Base-by-base conservation (phyloP, 2,113 vertebrate species). In the Pardalotus punctatus region DNA sequence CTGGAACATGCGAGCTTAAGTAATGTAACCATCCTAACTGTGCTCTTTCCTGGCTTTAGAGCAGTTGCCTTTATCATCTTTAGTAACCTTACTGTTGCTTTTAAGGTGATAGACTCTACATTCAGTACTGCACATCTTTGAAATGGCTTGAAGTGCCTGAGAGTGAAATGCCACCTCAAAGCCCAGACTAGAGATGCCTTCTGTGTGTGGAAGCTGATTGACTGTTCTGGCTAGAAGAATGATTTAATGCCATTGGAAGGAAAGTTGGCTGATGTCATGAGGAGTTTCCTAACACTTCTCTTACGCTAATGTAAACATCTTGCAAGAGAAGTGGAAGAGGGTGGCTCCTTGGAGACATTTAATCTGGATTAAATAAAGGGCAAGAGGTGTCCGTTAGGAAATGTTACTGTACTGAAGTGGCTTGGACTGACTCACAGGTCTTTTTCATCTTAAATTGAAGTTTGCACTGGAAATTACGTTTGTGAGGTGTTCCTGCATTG, bases 281-380 rank as follows among this genome's bases (percentile, higher is more conserved):
- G 22, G 38, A 64, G 62, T 94, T 91, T 85, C 78, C 58, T 50
- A 93, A 91, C 27, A 5, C 10, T 12, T 82, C 70, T 77, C 45
- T 94, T 81, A 93, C 0, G 0, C 62, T 85, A 31, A 35, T 0
- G 0, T 40, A 61, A 85, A 38, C 13, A 11, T 86, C 62, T 86
- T 61, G 38, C 64, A 62, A 71, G 78, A 85, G 81, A 62, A 47
- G 23, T 65, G 54, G 76, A 72, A 65, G 66, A n/a, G 45, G 15
- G 7, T 81, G 86, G 21, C 29, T 87, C 62, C 81, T 35, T 33
- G 53, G 84, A 66, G 81, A 64, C 24, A 2, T 24, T 57, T 28
- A 31, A 76, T 40, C 40, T 17, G 48, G 54, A 17, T 8, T 62
- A 35, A 62, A n/a, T 66, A 86, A 82, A 74, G 67, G 51, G 66